Percentiles rank a stretch among this genome's conserved stretches.
These are phyloP conservation scores for Drosophila miranda DNA, from an alignment of 1,140 invertebrate species.

Conservation along the genomic window DNA sequence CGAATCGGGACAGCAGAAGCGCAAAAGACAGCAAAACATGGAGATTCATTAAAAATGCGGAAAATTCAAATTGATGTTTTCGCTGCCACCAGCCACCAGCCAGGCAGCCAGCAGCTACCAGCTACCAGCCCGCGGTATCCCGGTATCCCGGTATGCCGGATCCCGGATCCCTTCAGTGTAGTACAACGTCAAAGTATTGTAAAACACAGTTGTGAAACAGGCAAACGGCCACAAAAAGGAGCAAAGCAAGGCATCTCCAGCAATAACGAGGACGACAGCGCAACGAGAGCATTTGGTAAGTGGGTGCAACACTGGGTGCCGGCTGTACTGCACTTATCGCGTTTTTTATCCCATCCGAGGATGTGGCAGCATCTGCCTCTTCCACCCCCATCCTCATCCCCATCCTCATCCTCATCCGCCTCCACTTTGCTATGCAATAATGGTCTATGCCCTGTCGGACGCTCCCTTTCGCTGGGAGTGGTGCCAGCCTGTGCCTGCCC, in stretches of 20 bases:
- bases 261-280: constrained; percentile 54
- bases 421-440: constrained; percentile 20
- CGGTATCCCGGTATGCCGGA: background rate
- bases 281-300: constrained; percentile 34
- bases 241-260: constrained; percentile 46
- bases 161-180: constrained; percentile 47
- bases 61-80: constrained; percentile 74
- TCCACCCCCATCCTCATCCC: background rate
- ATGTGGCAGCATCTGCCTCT: constrained; percentile 22
- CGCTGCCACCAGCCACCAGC: background rate
- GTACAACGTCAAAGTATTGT: constrained; percentile 77
- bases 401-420: background rate
- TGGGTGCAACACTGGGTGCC: constrained; percentile 44
- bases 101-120: background rate
- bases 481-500: constrained; percentile 2
- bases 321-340: constrained; percentile 56
- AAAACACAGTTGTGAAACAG: constrained; percentile 80
- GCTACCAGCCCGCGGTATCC: constrained; percentile 2
- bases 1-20: background rate
- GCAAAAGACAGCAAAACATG: constrained; percentile 44
- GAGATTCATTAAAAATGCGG: constrained; percentile 77
- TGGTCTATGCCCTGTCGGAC: constrained; percentile 9
- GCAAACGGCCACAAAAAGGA: constrained; percentile 57
- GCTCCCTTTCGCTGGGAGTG: background rate
- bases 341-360: constrained; percentile 56